These are phyloP conservation scores for Anarhynchus alexandrinus DNA, from an alignment of 2,113 vertebrate species.

Conservation along the genomic window DNA sequence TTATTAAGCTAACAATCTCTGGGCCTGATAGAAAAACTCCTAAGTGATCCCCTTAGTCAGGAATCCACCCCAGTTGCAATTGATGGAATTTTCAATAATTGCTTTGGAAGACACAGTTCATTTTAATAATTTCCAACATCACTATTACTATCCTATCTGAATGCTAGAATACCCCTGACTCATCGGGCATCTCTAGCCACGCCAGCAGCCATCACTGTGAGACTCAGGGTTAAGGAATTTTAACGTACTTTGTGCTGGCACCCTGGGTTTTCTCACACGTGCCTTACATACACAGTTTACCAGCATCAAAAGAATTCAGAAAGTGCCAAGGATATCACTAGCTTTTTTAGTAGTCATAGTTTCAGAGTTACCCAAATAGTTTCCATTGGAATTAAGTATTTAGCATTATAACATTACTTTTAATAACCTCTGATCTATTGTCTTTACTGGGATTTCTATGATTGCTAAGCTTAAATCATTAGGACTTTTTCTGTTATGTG, in stretches of 20 bases:
- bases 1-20: background rate
- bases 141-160: background rate
- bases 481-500: background rate
- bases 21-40: background rate
- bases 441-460: background rate
- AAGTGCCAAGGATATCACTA: background rate
- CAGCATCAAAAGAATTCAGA: background rate
- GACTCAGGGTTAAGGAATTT: background rate
- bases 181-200: background rate
- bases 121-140: background rate
- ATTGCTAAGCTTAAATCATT: background rate
- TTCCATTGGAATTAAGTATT: background rate
- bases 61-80: background rate
- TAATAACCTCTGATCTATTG: background rate
- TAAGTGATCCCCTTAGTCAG: background rate
- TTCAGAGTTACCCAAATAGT: background rate
- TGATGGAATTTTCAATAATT: background rate
- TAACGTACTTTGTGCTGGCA: background rate
- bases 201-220: background rate
- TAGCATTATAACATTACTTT: background rate
- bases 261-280: background rate
- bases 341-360: background rate
- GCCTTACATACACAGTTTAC: background rate
- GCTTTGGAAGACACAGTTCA: background rate
- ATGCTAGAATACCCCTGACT: background rate